phyloP scores from a whole-genome alignment of 2,888 invertebrate species.

The Aphidius colemani region DNA sequence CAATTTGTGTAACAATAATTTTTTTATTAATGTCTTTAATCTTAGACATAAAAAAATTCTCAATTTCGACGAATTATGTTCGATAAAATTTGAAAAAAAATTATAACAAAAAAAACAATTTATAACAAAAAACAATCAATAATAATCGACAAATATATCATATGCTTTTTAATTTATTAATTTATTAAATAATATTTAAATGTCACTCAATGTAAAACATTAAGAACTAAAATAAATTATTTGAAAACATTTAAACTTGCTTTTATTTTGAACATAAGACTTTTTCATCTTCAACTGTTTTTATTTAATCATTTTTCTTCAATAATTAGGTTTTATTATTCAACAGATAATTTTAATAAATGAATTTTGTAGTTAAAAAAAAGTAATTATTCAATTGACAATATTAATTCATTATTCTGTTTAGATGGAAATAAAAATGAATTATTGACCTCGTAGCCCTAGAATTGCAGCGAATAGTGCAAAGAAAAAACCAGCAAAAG shows the following conservation, averaged over 20 bases:
- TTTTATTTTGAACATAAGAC: background rate
- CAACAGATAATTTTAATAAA: too few relatives aligned
- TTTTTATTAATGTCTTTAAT: background rate
- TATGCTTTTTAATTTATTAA: background rate
- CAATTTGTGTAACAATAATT: conserved; percentile 20
- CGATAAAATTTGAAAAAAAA: too few relatives aligned
- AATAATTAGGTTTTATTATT: too few relatives aligned
- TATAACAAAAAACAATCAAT: too few relatives aligned
- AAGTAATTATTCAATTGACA: background rate
- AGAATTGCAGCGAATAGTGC: conserved; percentile 83
- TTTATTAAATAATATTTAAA: background rate
- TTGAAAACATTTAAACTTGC: too few relatives aligned
- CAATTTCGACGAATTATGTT: too few relatives aligned
- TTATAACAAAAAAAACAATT: too few relatives aligned
- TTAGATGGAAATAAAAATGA: conserved; percentile 12
- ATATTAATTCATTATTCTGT: background rate
- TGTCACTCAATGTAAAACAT: background rate
- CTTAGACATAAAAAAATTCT: background rate
- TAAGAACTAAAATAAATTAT: too few relatives aligned
- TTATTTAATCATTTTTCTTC: background rate
- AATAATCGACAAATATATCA: too few relatives aligned
- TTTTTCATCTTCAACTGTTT: background rate
- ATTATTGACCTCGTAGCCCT: conserved; percentile 64
- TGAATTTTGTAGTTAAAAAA: background rate
- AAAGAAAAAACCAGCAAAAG: conserved; percentile 86